These are phyloP conservation scores for Paracentrotus lividus DNA, from an alignment of 53 echinoderm and acorn worm genomes.

Conservation along the genomic window DNA sequence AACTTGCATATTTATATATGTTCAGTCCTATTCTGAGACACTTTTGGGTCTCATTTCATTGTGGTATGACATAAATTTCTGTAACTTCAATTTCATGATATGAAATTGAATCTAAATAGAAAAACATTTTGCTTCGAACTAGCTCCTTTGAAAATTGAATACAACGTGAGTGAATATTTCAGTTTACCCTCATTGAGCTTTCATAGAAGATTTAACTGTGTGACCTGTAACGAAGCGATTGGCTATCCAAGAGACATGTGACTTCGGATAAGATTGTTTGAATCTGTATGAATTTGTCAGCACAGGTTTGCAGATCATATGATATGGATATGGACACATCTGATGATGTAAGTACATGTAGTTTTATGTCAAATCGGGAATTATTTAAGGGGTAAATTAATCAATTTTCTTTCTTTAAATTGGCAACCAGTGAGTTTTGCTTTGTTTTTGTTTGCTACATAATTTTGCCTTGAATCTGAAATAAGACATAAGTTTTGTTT, in stretches of 20 bases:
- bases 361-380: too few species aligned
- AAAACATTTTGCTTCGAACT: not conserved
- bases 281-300: not conserved
- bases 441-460: too few species aligned
- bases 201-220: not conserved
- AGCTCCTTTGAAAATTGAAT: not conserved
- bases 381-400: too few species aligned
- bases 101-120: too few species aligned
- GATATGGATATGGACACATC: slow-evolving; percentile 18
- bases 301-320: not conserved
- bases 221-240: not conserved
- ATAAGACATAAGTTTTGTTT: too few species aligned
- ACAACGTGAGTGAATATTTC: not conserved
- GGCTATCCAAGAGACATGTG: not conserved
- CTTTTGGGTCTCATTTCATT: too few species aligned
- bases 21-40: not conserved
- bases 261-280: not conserved
- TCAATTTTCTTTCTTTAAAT: too few species aligned
- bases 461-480: too few species aligned
- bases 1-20: not conserved
- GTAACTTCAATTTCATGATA: not conserved
- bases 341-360: slow-evolving; percentile 32
- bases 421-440: too few species aligned
- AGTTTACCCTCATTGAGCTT: not conserved
- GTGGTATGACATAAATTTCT: not conserved